Conservation (phyloP, 2,888 invertebrate genomes). For the Chorisops tibialis region DNA sequence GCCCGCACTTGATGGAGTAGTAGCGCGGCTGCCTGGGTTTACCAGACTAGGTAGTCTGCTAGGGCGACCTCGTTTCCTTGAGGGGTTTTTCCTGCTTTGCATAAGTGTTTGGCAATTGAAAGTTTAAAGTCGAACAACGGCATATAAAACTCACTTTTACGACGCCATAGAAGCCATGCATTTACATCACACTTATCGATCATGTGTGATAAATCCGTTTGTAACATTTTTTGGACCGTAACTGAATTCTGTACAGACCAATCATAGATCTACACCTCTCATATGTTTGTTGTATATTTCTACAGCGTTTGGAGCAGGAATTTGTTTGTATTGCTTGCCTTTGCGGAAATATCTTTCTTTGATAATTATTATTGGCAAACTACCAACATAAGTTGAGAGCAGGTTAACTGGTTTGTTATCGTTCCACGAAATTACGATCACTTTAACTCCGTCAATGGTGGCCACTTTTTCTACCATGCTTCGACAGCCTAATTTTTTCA, state of each 20-base stretch:
- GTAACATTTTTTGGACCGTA: neutral
- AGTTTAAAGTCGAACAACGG: slow-evolving; percentile 17
- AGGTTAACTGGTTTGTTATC: slow-evolving; percentile 32
- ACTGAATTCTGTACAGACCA: slow-evolving; percentile 27
- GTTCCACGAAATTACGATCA: slow-evolving; percentile 31
- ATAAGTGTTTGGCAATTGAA: slow-evolving; percentile 11
- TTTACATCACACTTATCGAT: slow-evolving; percentile 4
- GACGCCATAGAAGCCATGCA: slow-evolving; percentile 23
- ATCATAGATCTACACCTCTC: slow-evolving; percentile 29
- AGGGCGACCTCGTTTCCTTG: slow-evolving; percentile 11
- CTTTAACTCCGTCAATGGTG: slow-evolving; percentile 27
- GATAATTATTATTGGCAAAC: slow-evolving; percentile 23
- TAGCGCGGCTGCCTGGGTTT: neutral
- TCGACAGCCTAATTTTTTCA: slow-evolving; percentile 29
- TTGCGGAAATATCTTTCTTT: slow-evolving; percentile 26
- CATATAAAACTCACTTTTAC: slow-evolving; percentile 16
- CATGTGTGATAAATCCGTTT: neutral
- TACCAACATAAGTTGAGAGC: slow-evolving; percentile 31
- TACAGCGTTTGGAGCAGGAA: slow-evolving; percentile 25
- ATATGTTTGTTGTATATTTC: slow-evolving; percentile 27
- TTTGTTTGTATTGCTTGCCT: slow-evolving; percentile 29
- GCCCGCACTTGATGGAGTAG: neutral
- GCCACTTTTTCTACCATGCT: slow-evolving; percentile 28
- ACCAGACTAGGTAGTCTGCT: neutral
- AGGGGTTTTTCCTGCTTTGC: slow-evolving; percentile 10